Conservation (phyloP, 2,888 invertebrate species). For the Drosophila seclusa region DNA sequence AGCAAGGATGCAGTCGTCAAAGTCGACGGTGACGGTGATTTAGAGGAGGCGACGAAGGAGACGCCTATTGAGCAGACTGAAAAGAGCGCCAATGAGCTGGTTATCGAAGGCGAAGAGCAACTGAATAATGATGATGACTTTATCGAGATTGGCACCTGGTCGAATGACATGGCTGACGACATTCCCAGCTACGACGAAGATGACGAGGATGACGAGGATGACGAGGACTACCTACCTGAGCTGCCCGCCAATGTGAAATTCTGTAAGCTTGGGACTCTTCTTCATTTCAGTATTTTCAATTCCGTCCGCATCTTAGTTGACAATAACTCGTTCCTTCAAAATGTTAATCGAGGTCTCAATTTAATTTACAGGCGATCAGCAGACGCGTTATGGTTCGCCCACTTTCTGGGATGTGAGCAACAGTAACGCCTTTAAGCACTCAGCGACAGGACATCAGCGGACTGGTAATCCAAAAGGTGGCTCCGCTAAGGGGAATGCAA, state of each 20-base stretch:
- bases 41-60: conserved; percentile 72
- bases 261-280: conserved; percentile 85
- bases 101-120: conserved; percentile 82
- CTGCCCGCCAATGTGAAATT: conserved; percentile 89
- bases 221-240: conserved; percentile 85
- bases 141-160: conserved; percentile 96
- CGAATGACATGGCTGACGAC: conserved; percentile 93
- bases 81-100: conserved; percentile 83
- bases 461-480: conserved; percentile 17
- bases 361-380: conserved; percentile 80
- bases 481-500: not conserved
- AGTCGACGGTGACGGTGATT: conserved; percentile 7
- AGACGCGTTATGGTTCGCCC: conserved; percentile 84
- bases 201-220: conserved; percentile 86
- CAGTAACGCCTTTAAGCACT: conserved; percentile 47
- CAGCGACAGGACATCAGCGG: conserved; percentile 4
- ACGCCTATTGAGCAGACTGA: conserved; percentile 61
- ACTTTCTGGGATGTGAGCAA: conserved; percentile 83
- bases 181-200: conserved; percentile 65
- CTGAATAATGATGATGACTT: conserved; percentile 85
- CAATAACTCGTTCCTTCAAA: not conserved
- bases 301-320: not conserved
- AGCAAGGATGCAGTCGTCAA: conserved; percentile 13
- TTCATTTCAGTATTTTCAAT: not conserved
- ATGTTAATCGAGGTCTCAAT: not conserved